Evolutionary conservation across 2,888 invertebrate species (phyloP), one percentile per base, ranked within the genome.

Genomic region (Mesorhabditis sp.): DNA sequence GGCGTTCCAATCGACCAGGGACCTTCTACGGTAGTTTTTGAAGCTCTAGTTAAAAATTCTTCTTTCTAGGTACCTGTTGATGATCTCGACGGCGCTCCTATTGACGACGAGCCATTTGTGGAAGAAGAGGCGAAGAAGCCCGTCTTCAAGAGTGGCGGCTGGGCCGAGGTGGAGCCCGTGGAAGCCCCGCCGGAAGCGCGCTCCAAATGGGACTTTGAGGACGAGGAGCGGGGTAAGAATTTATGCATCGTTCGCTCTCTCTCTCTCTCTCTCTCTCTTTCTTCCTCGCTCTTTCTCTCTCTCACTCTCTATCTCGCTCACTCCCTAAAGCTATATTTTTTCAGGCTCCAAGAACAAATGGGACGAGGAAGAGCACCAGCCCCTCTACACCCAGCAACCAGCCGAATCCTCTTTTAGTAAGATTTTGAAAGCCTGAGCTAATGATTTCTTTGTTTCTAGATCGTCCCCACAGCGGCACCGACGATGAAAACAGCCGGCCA

Each of bases 51-150:
- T 28, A 28, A 28, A 28, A n/a, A n/a, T n/a, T n/a, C n/a, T n/a
- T n/a, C n/a, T 28, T 28, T 28, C 28, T 28, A 28, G 28, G 28
- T 28, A 28, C 28, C 28, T 41, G 72, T 71, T 7, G 74, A 74
- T 42, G 74, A 76, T 45, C 67, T 76, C 64, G 76, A 76, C 45
- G 76, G 76, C 43, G 72, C 71, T n/a, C 74, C 76, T 41, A 72
- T 76, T 28, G 76, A 72, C 13, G 62, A 62, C 13, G 71, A 72
- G 67, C 62, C 45, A 58, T 4, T 43, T 45, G 58, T n/a, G 43
- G 65, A 44, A 15, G 65, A 43, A 42, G 50, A 62, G 45, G 43
- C 68, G 44, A 62, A 70, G 45, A 66, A 67, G 43, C 58, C 62
- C 66, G 44, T 43, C 64, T 64, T 61, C 69, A 67, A 68, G 43